Base-by-base conservation (phyloP, 2,113 vertebrate species). In the Brachyistius frenatus region DNA sequence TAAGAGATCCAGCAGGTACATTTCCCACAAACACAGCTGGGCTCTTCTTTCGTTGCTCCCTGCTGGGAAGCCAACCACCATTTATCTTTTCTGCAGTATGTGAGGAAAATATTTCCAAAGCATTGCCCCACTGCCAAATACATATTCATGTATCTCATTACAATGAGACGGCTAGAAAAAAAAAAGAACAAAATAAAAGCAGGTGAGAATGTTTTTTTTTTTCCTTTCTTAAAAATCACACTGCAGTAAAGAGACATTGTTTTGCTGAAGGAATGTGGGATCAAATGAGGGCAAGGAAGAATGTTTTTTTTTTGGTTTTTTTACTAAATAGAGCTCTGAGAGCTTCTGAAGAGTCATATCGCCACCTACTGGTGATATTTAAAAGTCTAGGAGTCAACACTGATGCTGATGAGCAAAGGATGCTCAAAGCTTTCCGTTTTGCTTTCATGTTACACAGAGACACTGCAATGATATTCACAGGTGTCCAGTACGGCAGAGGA, bases 321-420 rank as follows among this genome's bases (percentile, higher is more conserved):
- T 58, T 47, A 56, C 55, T 23, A 49, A 23, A 36, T 15, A 55
- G 55, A 36, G 71, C 44, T 13, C 44, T 16, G 66, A 57, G 6
- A 49, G 10, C 10, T 81, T 88, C n/a, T 67, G 53, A 79, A 86
- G 92, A 84, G 85, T 74, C 89, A 92, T 55, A 88, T 83, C 88
- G 80, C 93, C 93, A 88, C 90, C 93, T 94, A 78, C 86, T 92
- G 93, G 91, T 44, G 1, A 73, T 31, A 16, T 55, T 14, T 30
- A 61, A 61, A 71, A 73, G 49, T 30, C 31, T 31, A 53, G 10
- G 14, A 13, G 54, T 3, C 31, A 61, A 52, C 46, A 50, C 0
- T 53, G 52, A 76, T 10, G 56, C 39, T 11, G 61, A 73, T 66
- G 46, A 62, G 53, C 14, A 52, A 5, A 47, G 71, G 0, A 81